Evolutionary conservation across 1,140 invertebrate species (phyloP).

Genomic region (Ditylenchus dipsaci): DNA sequence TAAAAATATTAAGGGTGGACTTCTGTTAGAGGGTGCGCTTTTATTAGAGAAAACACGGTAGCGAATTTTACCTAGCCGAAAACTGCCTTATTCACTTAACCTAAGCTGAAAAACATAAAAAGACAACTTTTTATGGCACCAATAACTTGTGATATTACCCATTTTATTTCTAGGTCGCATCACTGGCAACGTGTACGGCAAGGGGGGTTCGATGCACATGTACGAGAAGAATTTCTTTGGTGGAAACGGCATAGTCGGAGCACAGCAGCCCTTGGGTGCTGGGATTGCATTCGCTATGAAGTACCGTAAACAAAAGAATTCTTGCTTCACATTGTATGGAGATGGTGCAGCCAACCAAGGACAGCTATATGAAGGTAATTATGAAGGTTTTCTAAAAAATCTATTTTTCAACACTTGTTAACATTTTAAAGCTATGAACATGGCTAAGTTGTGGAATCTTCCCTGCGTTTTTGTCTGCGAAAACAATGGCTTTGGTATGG

Average conservation of each 20-base stretch:
- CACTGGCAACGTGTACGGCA: constrained; percentile 82
- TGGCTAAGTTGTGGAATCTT: constrained; percentile 80
- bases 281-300: constrained; percentile 86
- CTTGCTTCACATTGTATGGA: constrained; percentile 83
- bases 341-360: constrained; percentile 96
- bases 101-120: too few relatives aligned
- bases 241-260: constrained; percentile 97
- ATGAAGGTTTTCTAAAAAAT: background rate
- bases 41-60: too few relatives aligned
- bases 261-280: constrained; percentile 87
- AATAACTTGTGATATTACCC: too few relatives aligned
- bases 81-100: too few relatives aligned
- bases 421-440: constrained; percentile 62
- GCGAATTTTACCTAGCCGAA: too few relatives aligned
- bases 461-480: constrained; percentile 92
- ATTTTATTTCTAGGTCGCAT: constrained; percentile 57
- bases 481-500: constrained; percentile 97
- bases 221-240: constrained; percentile 82
- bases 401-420: background rate
- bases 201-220: constrained; percentile 72
- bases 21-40: too few relatives aligned
- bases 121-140: too few relatives aligned
- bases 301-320: constrained; percentile 74
- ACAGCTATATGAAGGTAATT: constrained; percentile 59
- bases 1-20: too few relatives aligned